These are phyloP conservation scores for Trachelus iudaicus DNA, from an alignment of 2,888 invertebrate genomes.

Conservation along the genomic window DNA sequence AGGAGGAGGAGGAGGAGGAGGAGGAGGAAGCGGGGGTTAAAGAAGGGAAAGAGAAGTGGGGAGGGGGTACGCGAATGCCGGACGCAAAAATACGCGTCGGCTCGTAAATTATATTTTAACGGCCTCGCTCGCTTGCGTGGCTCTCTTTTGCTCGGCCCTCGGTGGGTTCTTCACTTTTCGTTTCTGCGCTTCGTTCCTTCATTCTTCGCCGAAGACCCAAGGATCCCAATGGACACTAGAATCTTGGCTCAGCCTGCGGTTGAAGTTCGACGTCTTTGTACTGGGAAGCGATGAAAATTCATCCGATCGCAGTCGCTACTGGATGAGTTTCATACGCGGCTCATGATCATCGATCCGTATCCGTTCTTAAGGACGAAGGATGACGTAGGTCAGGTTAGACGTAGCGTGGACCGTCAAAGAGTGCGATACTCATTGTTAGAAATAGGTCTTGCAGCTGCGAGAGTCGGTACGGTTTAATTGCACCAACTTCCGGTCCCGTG, in stretches of 20 bases:
- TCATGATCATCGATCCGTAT: background rate
- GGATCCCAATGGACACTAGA: background rate
- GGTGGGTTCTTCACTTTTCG: background rate
- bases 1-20: background rate
- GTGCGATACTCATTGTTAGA: conserved; percentile 22
- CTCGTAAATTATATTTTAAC: conserved; percentile 49
- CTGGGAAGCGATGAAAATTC: background rate
- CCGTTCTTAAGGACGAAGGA: background rate
- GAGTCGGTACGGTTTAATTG: conserved; percentile 36
- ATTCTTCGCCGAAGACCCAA: background rate
- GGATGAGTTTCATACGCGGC: background rate
- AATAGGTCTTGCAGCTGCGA: conserved; percentile 50
- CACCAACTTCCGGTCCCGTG: conserved; percentile 47
- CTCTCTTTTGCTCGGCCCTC: background rate
- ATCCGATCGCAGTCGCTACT: background rate
- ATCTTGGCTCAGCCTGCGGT: background rate
- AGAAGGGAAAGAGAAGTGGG: background rate
- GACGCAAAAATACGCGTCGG: conserved; percentile 38
- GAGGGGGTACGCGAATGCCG: conserved; percentile 16
- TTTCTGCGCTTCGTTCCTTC: background rate
- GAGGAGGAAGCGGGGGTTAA: background rate
- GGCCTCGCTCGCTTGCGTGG: conserved; percentile 13
- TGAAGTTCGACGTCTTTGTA: background rate
- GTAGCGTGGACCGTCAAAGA: background rate
- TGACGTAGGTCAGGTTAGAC: background rate